Base-by-base conservation (phyloP, 2,113 vertebrate genomes). In the Varanus salvator region DNA sequence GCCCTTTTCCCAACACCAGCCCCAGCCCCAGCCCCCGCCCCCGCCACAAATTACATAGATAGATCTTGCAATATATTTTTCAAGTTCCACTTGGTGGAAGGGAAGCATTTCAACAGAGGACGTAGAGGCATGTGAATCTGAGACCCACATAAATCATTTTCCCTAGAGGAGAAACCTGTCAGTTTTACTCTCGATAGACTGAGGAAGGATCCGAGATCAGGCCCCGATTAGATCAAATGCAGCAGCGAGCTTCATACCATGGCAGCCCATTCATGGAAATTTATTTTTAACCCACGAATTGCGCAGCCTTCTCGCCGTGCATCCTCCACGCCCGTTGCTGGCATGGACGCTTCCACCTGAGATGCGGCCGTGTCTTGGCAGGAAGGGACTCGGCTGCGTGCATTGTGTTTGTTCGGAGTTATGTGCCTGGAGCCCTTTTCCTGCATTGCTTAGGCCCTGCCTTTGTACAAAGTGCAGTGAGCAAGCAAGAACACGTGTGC, bases 341-440 rank as follows among this genome's bases (percentile, higher is more conserved):
- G 89, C 93, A 85, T 84, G 94, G 77, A 91, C 84, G 80, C 94
- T 95, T 95, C 89, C 0, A 0, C 95, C 87, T 60, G 93, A 93
- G 94, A 91, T 88, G 93, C 95, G 4, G 87, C 92, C 93, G 74
- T 91, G 31, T 93, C 93, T 92, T 93, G 94, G 94, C 95, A 93
- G 94, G 44, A 1, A 93, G 94, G 44, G 0, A 6, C 90, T 90
- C 90, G 86, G 9, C 86, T 92, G 91, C 95, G 91, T 95, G 92
- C 29, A 92, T 94, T 95, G 54, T 54, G 95, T 93, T 94, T 80
- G 85, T 95, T 93, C 91, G 94, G 95, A 94, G 93, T 93, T 92
- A 89, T 89, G 92, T 90, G 92, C 93, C 90, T 87, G 31, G 7
- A 94, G 95, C 88, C 93, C 95, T 95, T 93, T 92, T 80, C 94